A percentile compares a stretch with the other conserved stretches of the same genome.
Conservation (phyloP, 2,888 invertebrate genomes). For the Sinotaia quadrata region DNA sequence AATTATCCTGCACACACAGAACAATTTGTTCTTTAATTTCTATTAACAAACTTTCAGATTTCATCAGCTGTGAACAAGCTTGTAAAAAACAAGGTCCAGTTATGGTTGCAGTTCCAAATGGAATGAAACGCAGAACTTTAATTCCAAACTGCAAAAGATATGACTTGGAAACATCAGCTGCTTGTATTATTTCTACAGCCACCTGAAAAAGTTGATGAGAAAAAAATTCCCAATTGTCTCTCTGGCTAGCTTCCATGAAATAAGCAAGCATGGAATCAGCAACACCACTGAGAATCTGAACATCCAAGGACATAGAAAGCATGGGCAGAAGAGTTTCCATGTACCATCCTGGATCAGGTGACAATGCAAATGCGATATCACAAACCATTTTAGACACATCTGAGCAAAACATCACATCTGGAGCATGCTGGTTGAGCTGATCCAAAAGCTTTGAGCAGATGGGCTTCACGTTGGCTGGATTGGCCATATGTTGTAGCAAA, state of each 20-base stretch:
- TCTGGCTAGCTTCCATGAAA: not conserved
- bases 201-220: not conserved
- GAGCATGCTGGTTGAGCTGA: conserved; percentile 37
- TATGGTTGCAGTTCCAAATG: not conserved
- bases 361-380: not conserved
- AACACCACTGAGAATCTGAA: not conserved
- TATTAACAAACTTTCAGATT: not conserved
- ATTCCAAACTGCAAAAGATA: not conserved
- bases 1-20: conserved; percentile 14
- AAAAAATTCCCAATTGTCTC: not conserved
- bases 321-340: conserved; percentile 15
- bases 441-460: conserved; percentile 62
- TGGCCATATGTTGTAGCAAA: conserved; percentile 67
- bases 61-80: not conserved
- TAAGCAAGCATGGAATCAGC: conserved; percentile 9
- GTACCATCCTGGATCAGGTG: conserved; percentile 15
- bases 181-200: not conserved
- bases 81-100: not conserved
- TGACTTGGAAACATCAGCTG: not conserved
- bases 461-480: conserved; percentile 62
- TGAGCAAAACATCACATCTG: not conserved
- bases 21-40: conserved; percentile 2
- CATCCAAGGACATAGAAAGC: conserved; percentile 2
- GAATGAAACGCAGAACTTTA: conserved; percentile 6
- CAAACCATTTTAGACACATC: conserved; percentile 12